A percentile compares a stretch with the other conserved stretches of the same genome.
Evolutionary conservation across 2,797 vertebrate genomes (phyloP).

Genomic region (Macropodus opercularis): DNA sequence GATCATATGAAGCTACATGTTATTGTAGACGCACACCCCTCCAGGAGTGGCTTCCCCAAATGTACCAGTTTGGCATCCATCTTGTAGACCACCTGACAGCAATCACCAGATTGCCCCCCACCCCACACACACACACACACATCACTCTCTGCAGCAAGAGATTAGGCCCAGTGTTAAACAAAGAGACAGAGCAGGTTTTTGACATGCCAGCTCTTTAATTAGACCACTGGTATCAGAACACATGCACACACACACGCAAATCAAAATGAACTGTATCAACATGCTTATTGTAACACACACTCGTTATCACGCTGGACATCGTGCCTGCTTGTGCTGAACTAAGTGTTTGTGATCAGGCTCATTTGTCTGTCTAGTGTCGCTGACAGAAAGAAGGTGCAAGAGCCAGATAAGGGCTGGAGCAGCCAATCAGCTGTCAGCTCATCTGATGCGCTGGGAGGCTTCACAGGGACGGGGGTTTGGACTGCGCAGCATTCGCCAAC

Average conservation of each 20-base stretch:
- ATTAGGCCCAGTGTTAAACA: slow-evolving; percentile 76
- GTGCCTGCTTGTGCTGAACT: not conserved
- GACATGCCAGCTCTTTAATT: slow-evolving; percentile 76
- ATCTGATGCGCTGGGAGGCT: slow-evolving; percentile 43
- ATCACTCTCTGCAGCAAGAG: slow-evolving; percentile 51
- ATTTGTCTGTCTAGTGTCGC: slow-evolving; percentile 38
- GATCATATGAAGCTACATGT: not conserved
- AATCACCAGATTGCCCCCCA: slow-evolving; percentile 58
- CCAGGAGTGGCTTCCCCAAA: slow-evolving; percentile 28
- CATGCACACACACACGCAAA: not conserved
- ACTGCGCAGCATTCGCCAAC: slow-evolving; percentile 7
- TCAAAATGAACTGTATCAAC: too few species aligned
- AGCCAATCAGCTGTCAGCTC: slow-evolving; percentile 64
- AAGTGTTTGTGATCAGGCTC: slow-evolving; percentile 27
- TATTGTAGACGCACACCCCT: slow-evolving; percentile 11
- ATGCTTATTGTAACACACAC: too few species aligned
- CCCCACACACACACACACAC: slow-evolving; percentile 17
- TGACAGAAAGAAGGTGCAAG: slow-evolving; percentile 25
- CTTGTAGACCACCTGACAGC: slow-evolving; percentile 57
- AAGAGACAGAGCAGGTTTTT: slow-evolving; percentile 65
- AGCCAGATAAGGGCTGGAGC: slow-evolving; percentile 39
- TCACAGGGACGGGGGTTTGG: slow-evolving; percentile 18
- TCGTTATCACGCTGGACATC: not conserved
- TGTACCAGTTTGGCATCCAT: slow-evolving; percentile 58
- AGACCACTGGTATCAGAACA: slow-evolving; percentile 60